Percentiles rank a stretch among this genome's conserved stretches.
Evolutionary conservation across 2,888 invertebrate genomes (phyloP).

Genomic region (Aleiodes leptofemur): DNA sequence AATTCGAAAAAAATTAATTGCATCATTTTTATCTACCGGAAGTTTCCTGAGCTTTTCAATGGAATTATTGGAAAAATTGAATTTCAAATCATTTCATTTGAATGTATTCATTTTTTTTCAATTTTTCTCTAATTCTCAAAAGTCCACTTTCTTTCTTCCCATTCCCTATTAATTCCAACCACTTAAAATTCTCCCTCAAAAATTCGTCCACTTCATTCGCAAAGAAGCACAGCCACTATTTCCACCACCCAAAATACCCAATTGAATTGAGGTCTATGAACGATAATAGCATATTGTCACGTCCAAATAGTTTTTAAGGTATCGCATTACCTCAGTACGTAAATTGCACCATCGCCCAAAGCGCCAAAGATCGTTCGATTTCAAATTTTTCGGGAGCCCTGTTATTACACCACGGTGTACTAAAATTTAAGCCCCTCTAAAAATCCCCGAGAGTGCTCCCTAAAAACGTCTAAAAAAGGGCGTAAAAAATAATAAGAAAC

Average conservation of each 20-base stretch:
- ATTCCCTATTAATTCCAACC: too few species aligned
- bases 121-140: too few species aligned
- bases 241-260: background rate
- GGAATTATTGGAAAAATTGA: too few species aligned
- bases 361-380: slow-evolving; percentile 52
- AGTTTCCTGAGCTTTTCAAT: too few species aligned
- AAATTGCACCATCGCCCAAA: slow-evolving; percentile 60
- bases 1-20: too few species aligned
- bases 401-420: slow-evolving; percentile 51
- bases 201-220: background rate
- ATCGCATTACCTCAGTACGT: slow-evolving; percentile 55
- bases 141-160: too few species aligned
- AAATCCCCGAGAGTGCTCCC: slow-evolving; percentile 28
- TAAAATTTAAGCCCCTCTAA: slow-evolving; percentile 8
- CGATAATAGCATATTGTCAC: slow-evolving; percentile 58
- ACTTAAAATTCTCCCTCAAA: too few species aligned
- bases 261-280: slow-evolving; percentile 31
- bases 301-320: slow-evolving; percentile 34
- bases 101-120: too few species aligned
- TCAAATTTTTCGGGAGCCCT: slow-evolving; percentile 48
- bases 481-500: slow-evolving; percentile 30
- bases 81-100: too few species aligned
- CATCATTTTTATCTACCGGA: too few species aligned
- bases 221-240: background rate
- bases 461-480: slow-evolving; percentile 35